phyloP scores from a whole-genome alignment of 2,888 invertebrate genomes.

The Drosophila gaucha region DNA sequence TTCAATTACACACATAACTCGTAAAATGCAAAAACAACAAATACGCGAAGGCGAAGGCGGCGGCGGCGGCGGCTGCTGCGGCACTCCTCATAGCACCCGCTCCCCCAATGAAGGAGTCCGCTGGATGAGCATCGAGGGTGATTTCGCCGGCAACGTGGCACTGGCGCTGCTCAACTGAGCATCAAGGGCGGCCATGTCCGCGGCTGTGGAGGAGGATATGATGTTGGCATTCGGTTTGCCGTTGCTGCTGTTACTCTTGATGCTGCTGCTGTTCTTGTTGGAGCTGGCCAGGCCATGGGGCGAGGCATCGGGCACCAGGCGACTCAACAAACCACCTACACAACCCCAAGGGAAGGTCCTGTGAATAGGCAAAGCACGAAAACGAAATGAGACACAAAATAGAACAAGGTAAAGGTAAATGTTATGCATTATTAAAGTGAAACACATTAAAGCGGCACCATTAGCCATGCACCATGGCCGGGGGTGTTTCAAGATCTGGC shows the following conservation, averaged over 20 bases:
- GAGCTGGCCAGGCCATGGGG: slow-evolving; percentile 84
- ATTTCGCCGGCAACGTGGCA: slow-evolving; percentile 77
- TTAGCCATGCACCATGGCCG: slow-evolving; percentile 52
- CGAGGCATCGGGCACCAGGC: slow-evolving; percentile 89
- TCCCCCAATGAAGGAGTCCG: slow-evolving; percentile 84
- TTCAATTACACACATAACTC: slow-evolving; percentile 75
- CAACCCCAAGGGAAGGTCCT: slow-evolving; percentile 91
- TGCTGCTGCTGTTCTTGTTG: not conserved
- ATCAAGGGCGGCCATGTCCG: slow-evolving; percentile 65
- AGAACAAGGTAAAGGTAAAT: slow-evolving; percentile 44
- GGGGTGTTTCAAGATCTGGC: not conserved
- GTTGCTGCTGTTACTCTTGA: slow-evolving; percentile 12
- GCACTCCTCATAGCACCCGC: slow-evolving; percentile 82
- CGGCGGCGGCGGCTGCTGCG: not conserved
- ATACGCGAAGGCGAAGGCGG: slow-evolving; percentile 6
- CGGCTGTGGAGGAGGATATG: slow-evolving; percentile 32
- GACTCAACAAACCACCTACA: slow-evolving; percentile 87
- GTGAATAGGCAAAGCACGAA: slow-evolving; percentile 68
- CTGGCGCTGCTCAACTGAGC: slow-evolving; percentile 64
- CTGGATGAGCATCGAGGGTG: slow-evolving; percentile 83
- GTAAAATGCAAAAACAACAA: slow-evolving; percentile 58
- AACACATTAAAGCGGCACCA: slow-evolving; percentile 74
- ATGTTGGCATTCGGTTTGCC: slow-evolving; percentile 35
- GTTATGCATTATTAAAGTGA: slow-evolving; percentile 75
- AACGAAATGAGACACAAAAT: slow-evolving; percentile 10